phyloP scores from a whole-genome alignment of 2,888 invertebrate genomes.

The Drosophila mettleri region DNA sequence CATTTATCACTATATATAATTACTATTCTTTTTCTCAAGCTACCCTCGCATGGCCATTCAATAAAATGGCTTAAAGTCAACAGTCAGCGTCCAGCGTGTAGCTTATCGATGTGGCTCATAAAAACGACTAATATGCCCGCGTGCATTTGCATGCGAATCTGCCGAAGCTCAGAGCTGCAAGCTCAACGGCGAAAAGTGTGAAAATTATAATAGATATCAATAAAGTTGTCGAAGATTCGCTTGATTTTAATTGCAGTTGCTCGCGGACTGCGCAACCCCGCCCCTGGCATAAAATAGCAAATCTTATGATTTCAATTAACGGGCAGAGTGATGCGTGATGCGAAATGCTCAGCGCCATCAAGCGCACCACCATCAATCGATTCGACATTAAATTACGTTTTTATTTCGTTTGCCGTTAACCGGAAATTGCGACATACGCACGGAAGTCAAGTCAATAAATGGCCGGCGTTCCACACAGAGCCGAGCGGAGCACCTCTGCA shows the following conservation, averaged over 20 bases:
- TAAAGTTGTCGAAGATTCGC: conserved; percentile 63
- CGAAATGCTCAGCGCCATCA: conserved; percentile 33
- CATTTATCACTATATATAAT: too few species aligned
- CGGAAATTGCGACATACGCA: conserved; percentile 82
- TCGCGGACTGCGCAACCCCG: neutral
- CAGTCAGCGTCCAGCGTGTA: too few species aligned
- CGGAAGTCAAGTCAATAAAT: conserved; percentile 81
- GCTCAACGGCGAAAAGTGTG: conserved; percentile 61
- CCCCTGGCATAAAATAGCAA: conserved; percentile 60
- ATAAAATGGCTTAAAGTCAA: conserved; percentile 35
- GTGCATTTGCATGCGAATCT: conserved; percentile 56
- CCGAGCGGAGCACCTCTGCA: neutral
- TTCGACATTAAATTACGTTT: conserved; percentile 75
- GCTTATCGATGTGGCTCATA: conserved; percentile 66
- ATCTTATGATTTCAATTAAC: conserved; percentile 77
- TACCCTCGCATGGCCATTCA: conserved; percentile 27
- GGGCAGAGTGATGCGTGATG: conserved; percentile 40
- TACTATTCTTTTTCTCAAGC: too few species aligned
- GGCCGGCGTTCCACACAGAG: conserved; percentile 41
- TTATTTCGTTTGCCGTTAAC: conserved; percentile 79
- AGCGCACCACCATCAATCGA: conserved; percentile 23
- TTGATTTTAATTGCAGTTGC: conserved; percentile 33
- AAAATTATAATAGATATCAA: conserved; percentile 78
- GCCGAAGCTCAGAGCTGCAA: conserved; percentile 9
- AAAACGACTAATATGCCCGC: conserved; percentile 64